A percentile compares a stretch with the other conserved stretches of the same genome.
Conservation (phyloP, 2,113 vertebrate species). For the Lamprotornis superbus region DNA sequence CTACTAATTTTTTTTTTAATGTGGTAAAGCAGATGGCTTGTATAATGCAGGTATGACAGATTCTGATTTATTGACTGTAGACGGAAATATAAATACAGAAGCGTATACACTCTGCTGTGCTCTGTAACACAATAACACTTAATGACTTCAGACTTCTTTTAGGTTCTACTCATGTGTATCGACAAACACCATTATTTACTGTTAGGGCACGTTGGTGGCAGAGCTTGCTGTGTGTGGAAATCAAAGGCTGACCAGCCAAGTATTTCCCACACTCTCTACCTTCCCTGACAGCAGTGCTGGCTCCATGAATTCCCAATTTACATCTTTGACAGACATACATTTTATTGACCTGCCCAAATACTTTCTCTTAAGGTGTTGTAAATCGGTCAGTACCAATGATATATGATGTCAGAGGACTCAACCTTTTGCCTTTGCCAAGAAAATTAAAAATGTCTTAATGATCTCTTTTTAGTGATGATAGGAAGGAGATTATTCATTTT, state of each 20-base stretch:
- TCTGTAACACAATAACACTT: conserved; percentile 7
- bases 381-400: not conserved
- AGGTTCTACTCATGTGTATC: not conserved
- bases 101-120: not conserved
- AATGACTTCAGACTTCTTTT: conserved; percentile 38
- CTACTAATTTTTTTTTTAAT: conserved; percentile 36
- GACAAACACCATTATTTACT: conserved; percentile 17
- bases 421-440: conserved; percentile 24
- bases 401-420: not conserved
- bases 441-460: conserved; percentile 17
- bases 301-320: not conserved
- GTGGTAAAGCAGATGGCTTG: conserved; percentile 56
- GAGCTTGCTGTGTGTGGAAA: not conserved
- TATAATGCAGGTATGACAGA: conserved; percentile 52
- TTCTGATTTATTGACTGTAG: conserved; percentile 47
- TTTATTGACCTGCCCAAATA: not conserved
- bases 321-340: not conserved
- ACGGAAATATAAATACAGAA: conserved; percentile 59
- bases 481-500: conserved; percentile 5
- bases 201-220: not conserved
- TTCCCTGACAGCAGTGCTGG: not conserved
- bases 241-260: not conserved
- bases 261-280: accelerated
- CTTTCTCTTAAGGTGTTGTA: conserved; percentile 11
- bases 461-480: not conserved